Evolutionary conservation across 2,113 vertebrate genomes (phyloP), one percentile per base, ranked within the genome.

Genomic region (Chloroceryle aenea): DNA sequence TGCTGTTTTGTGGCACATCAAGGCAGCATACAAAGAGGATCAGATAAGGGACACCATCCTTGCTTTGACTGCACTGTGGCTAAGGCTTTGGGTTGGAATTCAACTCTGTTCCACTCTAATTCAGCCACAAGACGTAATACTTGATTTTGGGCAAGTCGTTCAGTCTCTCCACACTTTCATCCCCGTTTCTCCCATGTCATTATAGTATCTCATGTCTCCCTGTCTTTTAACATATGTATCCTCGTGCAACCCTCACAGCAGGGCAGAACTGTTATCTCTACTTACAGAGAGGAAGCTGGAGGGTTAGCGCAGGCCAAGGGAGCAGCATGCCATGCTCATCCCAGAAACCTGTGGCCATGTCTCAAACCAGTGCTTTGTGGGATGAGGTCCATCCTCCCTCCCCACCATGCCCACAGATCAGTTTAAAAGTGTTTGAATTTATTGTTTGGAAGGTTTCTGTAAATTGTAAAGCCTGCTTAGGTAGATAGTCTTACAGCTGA

Each of bases 141-240:
- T 74, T 90, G 74, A 68, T 72, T 96, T 94, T 79, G 43, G 80
- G 34, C n/a, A 83, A 92, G 64, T 72, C 14, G 2, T 5, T 90
- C 50, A 34, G 47, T 69, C 64, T 87, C 38, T 85, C 43, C 66
- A 38, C 29, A 4, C 42, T 94, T 95, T 36, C 17, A 47, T 72
- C 36, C 74, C n/a, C 14, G 6, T 4, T 79, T 89, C 34, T 89
- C 16, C 66, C 0, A 0, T 87, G 53, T 91, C 62, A 95, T 95
- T 92, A 79, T 87, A 79, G 52, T 94, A 75, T 87, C 84, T 87
- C 53, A 22, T 85, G 14, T 95, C 95, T 92, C 42, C 10, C 56
- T 77, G 64, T 38, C 68, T 84, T 85, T 55, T 72, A 89, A 72
- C 27, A 40, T 82, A 62, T 76, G 61, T 87, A 82, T 97, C 89